Conservation (phyloP, 2,797 vertebrate species). For the Phyllotis vaccarum region DNA sequence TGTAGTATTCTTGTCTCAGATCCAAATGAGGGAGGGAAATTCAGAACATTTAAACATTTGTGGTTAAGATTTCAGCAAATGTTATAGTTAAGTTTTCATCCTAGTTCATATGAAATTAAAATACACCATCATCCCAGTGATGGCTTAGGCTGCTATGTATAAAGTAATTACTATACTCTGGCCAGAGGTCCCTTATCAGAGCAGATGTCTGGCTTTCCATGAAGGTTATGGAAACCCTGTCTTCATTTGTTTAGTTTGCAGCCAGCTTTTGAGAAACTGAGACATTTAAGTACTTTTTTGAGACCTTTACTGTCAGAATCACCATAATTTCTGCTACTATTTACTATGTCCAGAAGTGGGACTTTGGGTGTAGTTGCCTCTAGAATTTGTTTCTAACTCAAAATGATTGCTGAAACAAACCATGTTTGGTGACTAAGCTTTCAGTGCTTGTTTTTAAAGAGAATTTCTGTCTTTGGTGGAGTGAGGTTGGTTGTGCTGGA, state of each 20-base stretch:
- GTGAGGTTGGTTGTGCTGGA: too few relatives aligned
- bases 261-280: conserved; percentile 45
- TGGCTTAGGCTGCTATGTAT: rapidly evolving
- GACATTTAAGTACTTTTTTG: conserved; percentile 45
- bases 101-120: neutral
- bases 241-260: neutral
- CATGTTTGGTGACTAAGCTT: conserved; percentile 53
- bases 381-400: conserved; percentile 62
- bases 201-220: neutral
- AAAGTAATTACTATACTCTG: neutral
- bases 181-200: neutral
- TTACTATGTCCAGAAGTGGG: neutral
- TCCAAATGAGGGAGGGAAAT: neutral
- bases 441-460: conserved; percentile 15
- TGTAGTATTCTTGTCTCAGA: neutral
- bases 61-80: neutral
- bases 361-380: conserved; percentile 54
- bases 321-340: conserved; percentile 20
- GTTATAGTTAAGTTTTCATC: neutral
- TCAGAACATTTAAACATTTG: neutral
- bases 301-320: conserved; percentile 31
- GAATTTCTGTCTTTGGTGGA: neutral
- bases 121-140: neutral
- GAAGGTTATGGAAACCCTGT: neutral
- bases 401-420: conserved; percentile 49